Base-by-base conservation (phyloP, 2,113 vertebrate species). In the Peucedramus taeniatus region DNA sequence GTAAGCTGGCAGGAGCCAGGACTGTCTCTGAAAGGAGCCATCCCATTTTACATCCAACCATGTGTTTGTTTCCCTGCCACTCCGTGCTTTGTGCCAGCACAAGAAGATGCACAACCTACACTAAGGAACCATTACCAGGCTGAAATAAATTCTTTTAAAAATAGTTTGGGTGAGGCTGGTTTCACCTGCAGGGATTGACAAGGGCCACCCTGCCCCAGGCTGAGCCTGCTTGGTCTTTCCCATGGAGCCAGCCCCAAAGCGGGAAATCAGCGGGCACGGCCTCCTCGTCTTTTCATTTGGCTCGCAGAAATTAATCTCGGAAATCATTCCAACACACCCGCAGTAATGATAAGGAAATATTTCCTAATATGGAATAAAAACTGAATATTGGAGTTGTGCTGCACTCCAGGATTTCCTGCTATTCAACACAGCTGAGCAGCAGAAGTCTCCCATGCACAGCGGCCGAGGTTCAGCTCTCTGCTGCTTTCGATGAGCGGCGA, bases 301-400 rank as follows among this genome's bases (percentile, higher is more conserved):
- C 51, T 77, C 7, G 2, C 83, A 83, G 39, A 96, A 87, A 87
- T 60, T 35, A 64, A 94, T 78, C 60, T 92, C 26, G 2, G 72
- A 81, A 93, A 90, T 84, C 71, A 80, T 75, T 81, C 92, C 79
- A 83, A 70, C 75, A 78, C 44, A 81, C 72, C 60, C 57, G 0
- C 71, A 71, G 90, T 81, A 96, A 93, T 64, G 57, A 95, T 92
- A 95, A 96, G 90, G 94, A 97, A 97, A 89, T 95, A 96, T 96
- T 96, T 93, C 87, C 95, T 92, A 98, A 97, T 95, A 97, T 94
- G 96, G 95, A 97, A 97, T 96, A 84, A 96, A 97, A 97, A 77
- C 56, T 72, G 91, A 94, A 92, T 77, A 93, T 91, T 96, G 83
- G 56, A 96, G 82, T 83, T 91, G 74, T 76, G 42, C 95, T 94